Evolutionary conservation across 2,113 vertebrate species (phyloP).

Genomic region (Elgaria multicarinata): DNA sequence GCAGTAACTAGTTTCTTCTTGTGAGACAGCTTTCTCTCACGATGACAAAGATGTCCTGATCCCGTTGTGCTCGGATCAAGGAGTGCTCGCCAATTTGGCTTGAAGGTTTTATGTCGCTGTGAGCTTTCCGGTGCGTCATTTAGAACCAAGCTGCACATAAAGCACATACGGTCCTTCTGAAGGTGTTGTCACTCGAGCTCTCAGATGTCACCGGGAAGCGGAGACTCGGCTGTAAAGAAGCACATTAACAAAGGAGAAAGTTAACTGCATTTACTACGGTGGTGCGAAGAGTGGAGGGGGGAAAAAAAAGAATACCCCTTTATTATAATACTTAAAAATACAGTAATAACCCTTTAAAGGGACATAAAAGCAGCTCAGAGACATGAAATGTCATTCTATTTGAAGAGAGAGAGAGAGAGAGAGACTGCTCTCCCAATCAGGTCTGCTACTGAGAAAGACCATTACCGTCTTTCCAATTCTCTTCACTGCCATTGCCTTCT

Average conservation of each 20-base stretch:
- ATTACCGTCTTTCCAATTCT: not conserved
- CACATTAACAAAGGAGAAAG: slow-evolving; percentile 37
- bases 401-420: slow-evolving; percentile 26
- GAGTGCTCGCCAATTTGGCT: not conserved
- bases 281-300: not conserved
- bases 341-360: slow-evolving; percentile 73
- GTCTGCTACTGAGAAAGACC: not conserved
- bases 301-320: slow-evolving; percentile 60
- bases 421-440: not conserved
- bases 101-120: not conserved
- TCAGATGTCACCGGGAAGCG: rapidly evolving
- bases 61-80: not conserved
- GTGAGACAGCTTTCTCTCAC: not conserved
- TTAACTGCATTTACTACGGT: slow-evolving; percentile 49
- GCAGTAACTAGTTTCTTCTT: slow-evolving; percentile 10
- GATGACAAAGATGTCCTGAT: not conserved
- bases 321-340: slow-evolving; percentile 71
- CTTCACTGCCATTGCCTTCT: not conserved
- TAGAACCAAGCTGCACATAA: rapidly evolving
- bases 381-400: slow-evolving; percentile 34
- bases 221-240: rapidly evolving
- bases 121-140: not conserved
- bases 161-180: rapidly evolving
- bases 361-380: slow-evolving; percentile 67
- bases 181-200: rapidly evolving